phyloP scores from a whole-genome alignment of 2,797 vertebrate genomes.

The Balearica regulorum region DNA sequence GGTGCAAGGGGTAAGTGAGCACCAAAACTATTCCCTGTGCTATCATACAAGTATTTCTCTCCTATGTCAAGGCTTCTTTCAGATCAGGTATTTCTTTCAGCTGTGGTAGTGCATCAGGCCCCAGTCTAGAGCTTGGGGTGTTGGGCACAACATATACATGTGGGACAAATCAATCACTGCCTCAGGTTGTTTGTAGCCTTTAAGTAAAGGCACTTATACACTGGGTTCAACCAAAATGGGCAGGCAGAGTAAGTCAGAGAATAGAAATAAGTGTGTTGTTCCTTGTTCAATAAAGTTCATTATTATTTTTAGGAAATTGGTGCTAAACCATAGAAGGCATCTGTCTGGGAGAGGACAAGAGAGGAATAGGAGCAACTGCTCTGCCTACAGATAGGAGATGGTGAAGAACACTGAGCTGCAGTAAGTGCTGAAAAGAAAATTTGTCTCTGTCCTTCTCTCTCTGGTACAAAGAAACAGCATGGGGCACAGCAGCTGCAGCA shows the following conservation, averaged over 20 bases:
- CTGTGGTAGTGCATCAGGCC: not conserved
- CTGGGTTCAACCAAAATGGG: not conserved
- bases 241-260: not conserved
- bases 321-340: not conserved
- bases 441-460: not conserved
- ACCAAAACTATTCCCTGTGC: not conserved
- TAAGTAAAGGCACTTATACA: not conserved
- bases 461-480: not conserved
- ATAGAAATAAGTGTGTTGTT: not conserved
- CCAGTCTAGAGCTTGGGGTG: not conserved
- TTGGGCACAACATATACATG: rapidly evolving
- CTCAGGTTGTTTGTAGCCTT: not conserved
- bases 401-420: not conserved
- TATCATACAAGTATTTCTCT: not conserved
- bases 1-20: not conserved
- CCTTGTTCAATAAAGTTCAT: not conserved
- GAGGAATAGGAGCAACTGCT: not conserved
- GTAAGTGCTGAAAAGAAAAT: not conserved
- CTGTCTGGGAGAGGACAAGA: not conserved
- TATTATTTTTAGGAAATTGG: not conserved
- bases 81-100: not conserved
- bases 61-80: not conserved
- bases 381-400: not conserved
- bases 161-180: not conserved
- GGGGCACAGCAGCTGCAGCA: slow-evolving; percentile 8